Conservation (phyloP, 1,140 invertebrate species). For the Drosophila nigrodunni region DNA sequence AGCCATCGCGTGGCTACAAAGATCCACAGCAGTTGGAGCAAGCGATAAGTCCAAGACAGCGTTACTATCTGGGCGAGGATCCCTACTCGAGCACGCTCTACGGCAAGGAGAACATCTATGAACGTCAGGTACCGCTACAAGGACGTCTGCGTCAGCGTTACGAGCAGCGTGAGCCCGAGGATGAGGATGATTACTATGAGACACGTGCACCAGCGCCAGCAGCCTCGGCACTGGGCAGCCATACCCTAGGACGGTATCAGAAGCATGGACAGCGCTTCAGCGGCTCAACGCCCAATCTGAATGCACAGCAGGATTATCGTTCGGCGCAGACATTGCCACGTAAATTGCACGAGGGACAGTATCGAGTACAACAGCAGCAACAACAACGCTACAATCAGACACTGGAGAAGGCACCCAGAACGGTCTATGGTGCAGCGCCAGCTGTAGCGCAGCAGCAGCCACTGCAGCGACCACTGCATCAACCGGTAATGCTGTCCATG, state of each 20-base stretch:
- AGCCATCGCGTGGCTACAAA: conserved; percentile 30
- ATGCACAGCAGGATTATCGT: conserved; percentile 86
- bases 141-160: conserved; percentile 31
- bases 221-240: conserved; percentile 58
- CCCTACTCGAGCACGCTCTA: conserved; percentile 92
- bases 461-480: conserved; percentile 82
- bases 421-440: conserved; percentile 6
- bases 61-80: conserved; percentile 93
- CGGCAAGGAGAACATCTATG: conserved; percentile 91
- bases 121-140: conserved; percentile 58
- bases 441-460: conserved; percentile 28
- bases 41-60: conserved; percentile 87
- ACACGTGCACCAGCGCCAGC: conserved; percentile 16
- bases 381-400: conserved; percentile 18
- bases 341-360: conserved; percentile 86
- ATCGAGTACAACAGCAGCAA: neutral
- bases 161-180: conserved; percentile 26
- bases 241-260: conserved; percentile 91
- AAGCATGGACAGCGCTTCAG: conserved; percentile 88
- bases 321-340: conserved; percentile 92
- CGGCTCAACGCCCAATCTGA: conserved; percentile 79
- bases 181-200: conserved; percentile 69
- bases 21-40: conserved; percentile 86
- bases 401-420: conserved; percentile 21
- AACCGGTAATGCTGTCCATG: conserved; percentile 14